Conservation (phyloP, 2,113 vertebrate species). For the Stegastes partitus region DNA sequence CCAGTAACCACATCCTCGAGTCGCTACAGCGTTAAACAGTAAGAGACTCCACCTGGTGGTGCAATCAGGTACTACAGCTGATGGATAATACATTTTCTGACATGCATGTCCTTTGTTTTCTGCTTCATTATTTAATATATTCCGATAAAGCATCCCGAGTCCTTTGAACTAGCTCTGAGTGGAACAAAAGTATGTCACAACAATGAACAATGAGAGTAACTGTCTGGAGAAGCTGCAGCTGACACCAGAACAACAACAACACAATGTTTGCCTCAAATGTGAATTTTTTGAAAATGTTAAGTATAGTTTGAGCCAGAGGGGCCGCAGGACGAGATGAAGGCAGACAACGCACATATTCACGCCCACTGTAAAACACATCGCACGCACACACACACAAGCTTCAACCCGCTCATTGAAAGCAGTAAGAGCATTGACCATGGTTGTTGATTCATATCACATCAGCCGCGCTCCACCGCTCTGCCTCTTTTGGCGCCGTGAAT, state of each 20-base stretch:
- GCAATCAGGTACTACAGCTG: too few relatives aligned
- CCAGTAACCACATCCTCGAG: too few relatives aligned
- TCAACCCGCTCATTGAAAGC: slow-evolving; percentile 45
- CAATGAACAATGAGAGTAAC: too few relatives aligned
- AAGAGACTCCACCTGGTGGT: too few relatives aligned
- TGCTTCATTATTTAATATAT: too few relatives aligned
- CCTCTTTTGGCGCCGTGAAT: slow-evolving; percentile 38
- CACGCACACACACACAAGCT: slow-evolving; percentile 23
- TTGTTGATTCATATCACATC: slow-evolving; percentile 67
- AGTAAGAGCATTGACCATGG: slow-evolving; percentile 45
- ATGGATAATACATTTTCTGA: too few relatives aligned
- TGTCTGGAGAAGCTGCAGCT: too few relatives aligned
- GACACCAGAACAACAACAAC: neutral
- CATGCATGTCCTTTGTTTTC: too few relatives aligned
- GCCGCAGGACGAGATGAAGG: slow-evolving; percentile 30
- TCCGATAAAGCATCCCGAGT: too few relatives aligned
- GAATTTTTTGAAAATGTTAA: slow-evolving; percentile 18
- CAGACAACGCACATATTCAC: slow-evolving; percentile 45
- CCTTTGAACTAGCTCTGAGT: too few relatives aligned
- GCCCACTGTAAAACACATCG: slow-evolving; percentile 20
- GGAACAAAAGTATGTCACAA: too few relatives aligned
- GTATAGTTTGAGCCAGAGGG: slow-evolving; percentile 10
- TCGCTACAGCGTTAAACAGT: too few relatives aligned
- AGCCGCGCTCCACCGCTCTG: slow-evolving; percentile 34
- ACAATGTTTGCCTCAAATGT: slow-evolving; percentile 5